Evolutionary conservation across 2,113 vertebrate species (phyloP).

Genomic region (Lontra canadensis): DNA sequence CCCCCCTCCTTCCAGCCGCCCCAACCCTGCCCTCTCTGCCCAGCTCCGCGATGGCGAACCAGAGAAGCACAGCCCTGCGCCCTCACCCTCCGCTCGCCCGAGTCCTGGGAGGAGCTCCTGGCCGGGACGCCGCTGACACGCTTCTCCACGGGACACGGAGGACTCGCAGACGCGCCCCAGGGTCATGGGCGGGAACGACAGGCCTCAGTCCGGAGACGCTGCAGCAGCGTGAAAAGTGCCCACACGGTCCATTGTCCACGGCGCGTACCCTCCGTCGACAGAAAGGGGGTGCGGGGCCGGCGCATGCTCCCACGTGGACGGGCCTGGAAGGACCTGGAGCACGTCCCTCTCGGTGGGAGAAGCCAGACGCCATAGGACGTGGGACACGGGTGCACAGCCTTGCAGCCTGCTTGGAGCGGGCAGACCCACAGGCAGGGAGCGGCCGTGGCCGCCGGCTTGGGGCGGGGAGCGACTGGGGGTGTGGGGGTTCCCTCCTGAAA

Average conservation of each 20-base stretch:
- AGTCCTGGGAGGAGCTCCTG: background rate
- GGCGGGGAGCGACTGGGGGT: background rate
- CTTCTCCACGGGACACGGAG: rapidly evolving
- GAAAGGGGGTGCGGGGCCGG: background rate
- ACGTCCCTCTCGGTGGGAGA: background rate
- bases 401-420: rapidly evolving
- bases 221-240: too few species aligned
- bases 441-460: background rate
- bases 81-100: background rate
- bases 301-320: rapidly evolving
- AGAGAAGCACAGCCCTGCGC: background rate
- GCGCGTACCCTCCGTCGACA: background rate
- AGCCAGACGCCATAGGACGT: background rate
- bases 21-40: too few species aligned
- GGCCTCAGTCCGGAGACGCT: rapidly evolving
- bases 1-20: background rate
- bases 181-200: background rate
- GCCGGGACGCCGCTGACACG: background rate
- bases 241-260: background rate
- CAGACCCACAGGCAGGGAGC: too few species aligned
- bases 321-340: background rate
- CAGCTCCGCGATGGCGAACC: rapidly evolving
- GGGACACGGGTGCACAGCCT: rapidly evolving
- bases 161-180: background rate
- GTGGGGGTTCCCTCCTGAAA: background rate